Percentiles rank a stretch among this genome's conserved stretches.
These are phyloP conservation scores for Paramormyrops hopkinsi DNA, from an alignment of 2,797 vertebrate genomes.

Conservation along the genomic window DNA sequence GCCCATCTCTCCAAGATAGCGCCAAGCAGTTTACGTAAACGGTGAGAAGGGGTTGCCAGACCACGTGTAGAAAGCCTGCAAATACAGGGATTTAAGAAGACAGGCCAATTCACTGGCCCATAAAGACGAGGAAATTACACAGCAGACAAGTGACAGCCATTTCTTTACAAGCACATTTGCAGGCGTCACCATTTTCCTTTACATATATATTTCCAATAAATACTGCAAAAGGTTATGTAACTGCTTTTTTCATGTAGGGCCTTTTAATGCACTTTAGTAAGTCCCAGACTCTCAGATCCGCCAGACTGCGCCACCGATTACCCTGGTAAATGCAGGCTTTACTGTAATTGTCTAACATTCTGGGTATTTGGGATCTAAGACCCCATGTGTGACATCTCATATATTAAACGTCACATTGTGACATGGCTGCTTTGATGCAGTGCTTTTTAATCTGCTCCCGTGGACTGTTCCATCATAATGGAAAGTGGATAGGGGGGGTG, in stretches of 20 bases:
- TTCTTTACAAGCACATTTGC: not conserved
- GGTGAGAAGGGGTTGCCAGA: not conserved
- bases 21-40: not conserved
- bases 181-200: not conserved
- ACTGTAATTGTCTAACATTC: not conserved
- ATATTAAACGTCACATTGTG: not conserved
- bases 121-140: not conserved
- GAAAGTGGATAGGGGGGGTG: not conserved
- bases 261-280: not conserved
- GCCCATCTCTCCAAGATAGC: not conserved
- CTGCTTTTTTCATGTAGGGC: not conserved
- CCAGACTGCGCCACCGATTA: not conserved
- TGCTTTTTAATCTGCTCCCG: not conserved
- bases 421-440: not conserved
- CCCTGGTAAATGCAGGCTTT: not conserved
- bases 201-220: not conserved
- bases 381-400: not conserved
- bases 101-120: not conserved
- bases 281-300: not conserved
- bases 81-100: not conserved
- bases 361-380: not conserved
- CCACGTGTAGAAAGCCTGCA: not conserved
- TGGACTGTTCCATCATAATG: not conserved
- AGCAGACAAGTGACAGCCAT: not conserved
- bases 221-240: not conserved